These are phyloP conservation scores for Cynaeus angustus DNA, from an alignment of 2,888 invertebrate genomes.

Conservation along the genomic window DNA sequence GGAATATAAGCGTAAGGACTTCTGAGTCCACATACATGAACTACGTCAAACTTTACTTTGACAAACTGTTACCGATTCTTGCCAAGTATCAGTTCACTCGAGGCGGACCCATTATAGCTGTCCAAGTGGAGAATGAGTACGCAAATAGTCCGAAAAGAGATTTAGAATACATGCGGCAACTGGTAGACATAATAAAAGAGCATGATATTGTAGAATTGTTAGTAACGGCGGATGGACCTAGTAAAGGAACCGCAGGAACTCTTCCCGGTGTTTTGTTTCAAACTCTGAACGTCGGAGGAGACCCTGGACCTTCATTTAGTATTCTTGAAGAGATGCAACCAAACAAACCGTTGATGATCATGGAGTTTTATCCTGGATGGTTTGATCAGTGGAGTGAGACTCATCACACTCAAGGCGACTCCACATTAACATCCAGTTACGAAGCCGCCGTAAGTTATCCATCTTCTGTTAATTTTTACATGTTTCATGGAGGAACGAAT, in stretches of 20 bases:
- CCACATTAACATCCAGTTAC: constrained; percentile 55
- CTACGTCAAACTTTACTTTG: constrained; percentile 73
- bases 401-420: constrained; percentile 57
- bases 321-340: constrained; percentile 70
- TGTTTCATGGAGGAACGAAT: constrained; percentile 94
- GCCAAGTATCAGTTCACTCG: constrained; percentile 76
- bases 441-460: constrained; percentile 62
- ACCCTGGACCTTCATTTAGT: constrained; percentile 69
- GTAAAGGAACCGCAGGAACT: constrained; percentile 65
- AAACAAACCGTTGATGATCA: constrained; percentile 73
- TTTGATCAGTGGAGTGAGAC: constrained; percentile 74
- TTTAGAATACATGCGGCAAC: constrained; percentile 68
- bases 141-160: constrained; percentile 78
- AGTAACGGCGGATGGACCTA: constrained; percentile 73
- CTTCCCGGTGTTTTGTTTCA: constrained; percentile 70
- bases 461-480: constrained; percentile 88
- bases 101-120: constrained; percentile 70
- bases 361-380: constrained; percentile 77
- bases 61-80: constrained; percentile 71
- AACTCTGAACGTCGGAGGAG: constrained; percentile 73
- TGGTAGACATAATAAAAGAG: constrained; percentile 67
- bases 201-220: constrained; percentile 72
- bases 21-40: constrained; percentile 68
- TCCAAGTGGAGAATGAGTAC: constrained; percentile 88
- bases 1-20: constrained; percentile 70